These are phyloP conservation scores for Orussus abietinus DNA, from an alignment of 1,140 invertebrate genomes.

Conservation along the genomic window DNA sequence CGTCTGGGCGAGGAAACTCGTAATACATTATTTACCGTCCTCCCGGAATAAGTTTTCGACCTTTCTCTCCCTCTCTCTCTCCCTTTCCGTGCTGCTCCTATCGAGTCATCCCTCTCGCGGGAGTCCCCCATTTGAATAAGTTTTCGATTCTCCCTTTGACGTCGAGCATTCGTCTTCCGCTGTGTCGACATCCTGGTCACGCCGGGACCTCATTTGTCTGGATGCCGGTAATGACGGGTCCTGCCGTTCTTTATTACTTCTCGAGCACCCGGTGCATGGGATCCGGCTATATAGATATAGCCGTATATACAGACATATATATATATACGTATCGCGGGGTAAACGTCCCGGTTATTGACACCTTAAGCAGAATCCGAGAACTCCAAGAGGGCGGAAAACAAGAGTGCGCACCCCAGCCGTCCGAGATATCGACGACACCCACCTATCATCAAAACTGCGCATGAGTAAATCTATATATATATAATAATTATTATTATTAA, in stretches of 20 bases:
- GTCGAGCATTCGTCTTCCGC: conserved; percentile 25
- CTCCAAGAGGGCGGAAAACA: too few relatives aligned
- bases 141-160: conserved; percentile 30
- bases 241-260: conserved; percentile 27
- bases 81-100: not conserved
- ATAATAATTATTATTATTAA: too few relatives aligned
- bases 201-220: conserved; percentile 27
- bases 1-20: too few relatives aligned
- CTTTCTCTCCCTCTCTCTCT: not conserved
- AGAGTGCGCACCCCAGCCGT: too few relatives aligned
- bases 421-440: too few relatives aligned
- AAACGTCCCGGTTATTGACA: too few relatives aligned
- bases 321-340: too few relatives aligned
- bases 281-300: too few relatives aligned
- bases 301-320: too few relatives aligned
- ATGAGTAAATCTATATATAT: too few relatives aligned
- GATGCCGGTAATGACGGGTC: conserved; percentile 27
- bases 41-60: conserved; percentile 4
- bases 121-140: conserved; percentile 23
- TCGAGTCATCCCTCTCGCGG: not conserved
- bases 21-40: conserved; percentile 13
- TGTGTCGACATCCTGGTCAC: conserved; percentile 27
- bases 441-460: too few relatives aligned
- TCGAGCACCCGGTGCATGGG: conserved; percentile 27
- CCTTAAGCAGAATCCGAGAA: too few relatives aligned